A percentile compares a stretch with the other conserved stretches of the same genome.
phyloP scores from a whole-genome alignment of 2,113 vertebrate species.

The Malurus alboscapulatus region DNA sequence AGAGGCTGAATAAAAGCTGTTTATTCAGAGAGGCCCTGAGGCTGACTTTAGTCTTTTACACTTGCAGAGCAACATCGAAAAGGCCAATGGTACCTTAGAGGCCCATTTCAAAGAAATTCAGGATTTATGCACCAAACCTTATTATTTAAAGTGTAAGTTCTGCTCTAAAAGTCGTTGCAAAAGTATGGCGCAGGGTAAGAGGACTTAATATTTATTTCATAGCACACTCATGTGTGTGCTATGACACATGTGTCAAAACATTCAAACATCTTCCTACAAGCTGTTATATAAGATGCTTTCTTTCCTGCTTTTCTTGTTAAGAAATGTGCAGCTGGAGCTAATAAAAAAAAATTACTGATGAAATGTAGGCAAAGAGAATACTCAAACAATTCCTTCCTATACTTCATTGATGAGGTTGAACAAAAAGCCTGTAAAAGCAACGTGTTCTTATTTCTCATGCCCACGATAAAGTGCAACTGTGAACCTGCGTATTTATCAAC shows the following conservation, averaged over 20 bases:
- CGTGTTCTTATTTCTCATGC: not conserved
- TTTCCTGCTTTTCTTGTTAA: not conserved
- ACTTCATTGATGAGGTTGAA: not conserved
- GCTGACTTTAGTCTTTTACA: not conserved
- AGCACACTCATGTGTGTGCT: not conserved
- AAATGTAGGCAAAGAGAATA: not conserved
- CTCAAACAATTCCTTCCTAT: not conserved
- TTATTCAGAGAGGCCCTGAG: not conserved
- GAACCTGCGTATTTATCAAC: not conserved
- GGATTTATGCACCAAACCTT: not conserved
- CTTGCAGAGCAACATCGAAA: not conserved
- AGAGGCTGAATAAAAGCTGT: not conserved
- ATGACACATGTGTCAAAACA: not conserved
- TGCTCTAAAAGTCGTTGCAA: not conserved
- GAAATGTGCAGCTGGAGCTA: not conserved
- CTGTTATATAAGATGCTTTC: not conserved
- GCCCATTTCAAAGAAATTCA: constrained; percentile 14
- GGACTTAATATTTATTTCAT: not conserved
- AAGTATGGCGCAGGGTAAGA: not conserved
- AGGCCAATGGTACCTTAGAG: not conserved
- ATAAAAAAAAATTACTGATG: not conserved
- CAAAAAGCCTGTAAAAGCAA: not conserved
- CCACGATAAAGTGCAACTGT: not conserved
- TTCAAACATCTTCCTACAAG: not conserved
- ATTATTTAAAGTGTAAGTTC: constrained; percentile 13